phyloP scores from a whole-genome alignment of 1,140 invertebrate genomes.

The Anoplophora glabripennis region DNA sequence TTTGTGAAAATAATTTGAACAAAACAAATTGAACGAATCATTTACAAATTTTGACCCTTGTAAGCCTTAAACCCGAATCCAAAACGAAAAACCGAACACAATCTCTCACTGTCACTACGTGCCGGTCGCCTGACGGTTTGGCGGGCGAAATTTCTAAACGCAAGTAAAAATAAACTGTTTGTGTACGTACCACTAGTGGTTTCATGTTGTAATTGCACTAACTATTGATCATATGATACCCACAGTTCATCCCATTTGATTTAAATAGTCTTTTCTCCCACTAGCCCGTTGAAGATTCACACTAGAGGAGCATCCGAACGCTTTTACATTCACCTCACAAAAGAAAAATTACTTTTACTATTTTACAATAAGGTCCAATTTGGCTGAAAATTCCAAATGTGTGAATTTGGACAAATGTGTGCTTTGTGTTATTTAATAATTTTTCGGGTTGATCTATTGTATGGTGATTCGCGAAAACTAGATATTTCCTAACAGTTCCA shows the following conservation, averaged over 20 bases:
- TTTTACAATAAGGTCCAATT: slow-evolving; percentile 19
- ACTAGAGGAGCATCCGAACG: slow-evolving; percentile 5
- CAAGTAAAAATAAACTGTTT: slow-evolving; percentile 8
- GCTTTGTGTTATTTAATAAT: neutral
- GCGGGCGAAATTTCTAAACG: neutral
- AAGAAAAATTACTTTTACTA: slow-evolving; percentile 22
- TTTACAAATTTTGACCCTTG: too few species aligned
- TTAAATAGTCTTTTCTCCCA: slow-evolving; percentile 20
- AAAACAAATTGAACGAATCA: too few species aligned
- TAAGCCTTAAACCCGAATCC: too few species aligned
- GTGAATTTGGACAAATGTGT: neutral
- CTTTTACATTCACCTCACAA: slow-evolving; percentile 20
- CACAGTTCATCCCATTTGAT: slow-evolving; percentile 18
- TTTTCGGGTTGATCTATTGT: neutral
- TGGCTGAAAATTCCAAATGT: slow-evolving; percentile 12
- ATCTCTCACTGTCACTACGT: slow-evolving; percentile 8
- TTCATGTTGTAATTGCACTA: slow-evolving; percentile 17
- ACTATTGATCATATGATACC: slow-evolving; percentile 20
- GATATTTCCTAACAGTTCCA: too few species aligned
- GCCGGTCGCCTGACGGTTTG: neutral
- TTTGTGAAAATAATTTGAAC: too few species aligned
- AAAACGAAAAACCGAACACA: neutral
- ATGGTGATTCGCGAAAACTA: neutral
- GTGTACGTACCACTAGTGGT: slow-evolving; percentile 17
- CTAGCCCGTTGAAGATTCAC: slow-evolving; percentile 16